Percentiles rank a stretch among this genome's conserved stretches.
Conservation (phyloP, 1,140 invertebrate species). For the Berghia stephanieae region DNA sequence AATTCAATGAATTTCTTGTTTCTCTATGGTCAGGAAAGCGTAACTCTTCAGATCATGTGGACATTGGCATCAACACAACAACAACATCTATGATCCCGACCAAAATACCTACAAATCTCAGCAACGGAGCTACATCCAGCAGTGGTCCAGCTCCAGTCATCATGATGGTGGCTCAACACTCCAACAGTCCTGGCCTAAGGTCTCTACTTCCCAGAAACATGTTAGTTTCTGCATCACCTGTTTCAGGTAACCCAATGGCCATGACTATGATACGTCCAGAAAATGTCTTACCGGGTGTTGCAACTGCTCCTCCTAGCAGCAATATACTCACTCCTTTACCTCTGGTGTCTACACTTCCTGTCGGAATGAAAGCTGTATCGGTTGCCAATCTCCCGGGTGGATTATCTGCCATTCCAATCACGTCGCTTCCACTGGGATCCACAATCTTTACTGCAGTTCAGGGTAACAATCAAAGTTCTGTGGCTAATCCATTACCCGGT, state of each 20-base stretch:
- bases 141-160: slow-evolving; percentile 32
- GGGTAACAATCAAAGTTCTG: no score
- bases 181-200: slow-evolving; percentile 28
- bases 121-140: no score
- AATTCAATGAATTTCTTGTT: neutral
- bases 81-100: neutral
- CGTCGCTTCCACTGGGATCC: slow-evolving; percentile 5
- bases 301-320: neutral
- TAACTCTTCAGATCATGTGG: neutral
- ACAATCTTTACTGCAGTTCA: no score
- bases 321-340: slow-evolving; percentile 1
- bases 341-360: slow-evolving; percentile 25
- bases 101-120: no score
- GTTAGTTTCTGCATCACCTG: no score
- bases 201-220: slow-evolving; percentile 31
- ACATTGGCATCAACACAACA: neutral
- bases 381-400: slow-evolving; percentile 11
- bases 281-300: neutral
- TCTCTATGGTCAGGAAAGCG: neutral
- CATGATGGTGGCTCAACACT: slow-evolving; percentile 36
- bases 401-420: slow-evolving; percentile 11
- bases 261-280: neutral
- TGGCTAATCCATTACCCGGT: no score
- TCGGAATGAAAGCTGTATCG: slow-evolving; percentile 26
- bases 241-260: neutral